Conservation (phyloP, 1,140 invertebrate species). For the Drosophila carrolli region DNA sequence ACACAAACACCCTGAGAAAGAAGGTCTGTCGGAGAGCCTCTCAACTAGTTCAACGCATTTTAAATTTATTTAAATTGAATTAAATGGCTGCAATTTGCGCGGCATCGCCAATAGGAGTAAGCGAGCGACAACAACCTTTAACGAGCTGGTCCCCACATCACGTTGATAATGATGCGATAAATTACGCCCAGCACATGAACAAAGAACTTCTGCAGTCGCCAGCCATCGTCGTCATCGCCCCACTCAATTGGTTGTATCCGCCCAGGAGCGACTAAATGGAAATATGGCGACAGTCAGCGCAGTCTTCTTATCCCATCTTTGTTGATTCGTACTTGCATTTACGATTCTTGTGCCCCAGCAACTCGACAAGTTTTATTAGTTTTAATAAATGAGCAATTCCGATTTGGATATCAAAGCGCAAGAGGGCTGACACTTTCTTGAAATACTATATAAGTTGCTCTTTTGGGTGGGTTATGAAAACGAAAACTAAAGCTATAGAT, state of each 20-base stretch:
- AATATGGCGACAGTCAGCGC: constrained; percentile 72
- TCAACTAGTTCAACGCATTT: constrained; percentile 74
- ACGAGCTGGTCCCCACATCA: constrained; percentile 36
- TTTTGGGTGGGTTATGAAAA: neutral
- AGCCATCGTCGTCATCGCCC: constrained; percentile 52
- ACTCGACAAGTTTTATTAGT: constrained; percentile 61
- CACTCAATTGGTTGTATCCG: constrained; percentile 75
- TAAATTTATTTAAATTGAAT: constrained; percentile 83
- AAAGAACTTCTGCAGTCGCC: constrained; percentile 53
- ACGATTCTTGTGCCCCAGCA: neutral
- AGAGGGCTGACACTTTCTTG: too few relatives aligned
- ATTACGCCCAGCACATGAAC: constrained; percentile 49
- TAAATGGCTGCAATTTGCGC: constrained; percentile 78
- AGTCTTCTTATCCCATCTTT: constrained; percentile 35
- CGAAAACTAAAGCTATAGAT: too few relatives aligned
- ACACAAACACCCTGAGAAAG: constrained; percentile 22
- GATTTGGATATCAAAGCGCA: constrained; percentile 14
- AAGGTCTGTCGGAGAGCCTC: neutral
- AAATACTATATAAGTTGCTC: too few relatives aligned
- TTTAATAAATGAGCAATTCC: constrained; percentile 76
- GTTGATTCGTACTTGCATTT: constrained; percentile 10
- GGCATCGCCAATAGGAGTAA: constrained; percentile 58
- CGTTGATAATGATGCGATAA: constrained; percentile 65
- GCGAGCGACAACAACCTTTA: constrained; percentile 49
- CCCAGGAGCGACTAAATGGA: constrained; percentile 50